Conservation (phyloP, 2,888 invertebrate genomes). For the Polymixis flavicincta region DNA sequence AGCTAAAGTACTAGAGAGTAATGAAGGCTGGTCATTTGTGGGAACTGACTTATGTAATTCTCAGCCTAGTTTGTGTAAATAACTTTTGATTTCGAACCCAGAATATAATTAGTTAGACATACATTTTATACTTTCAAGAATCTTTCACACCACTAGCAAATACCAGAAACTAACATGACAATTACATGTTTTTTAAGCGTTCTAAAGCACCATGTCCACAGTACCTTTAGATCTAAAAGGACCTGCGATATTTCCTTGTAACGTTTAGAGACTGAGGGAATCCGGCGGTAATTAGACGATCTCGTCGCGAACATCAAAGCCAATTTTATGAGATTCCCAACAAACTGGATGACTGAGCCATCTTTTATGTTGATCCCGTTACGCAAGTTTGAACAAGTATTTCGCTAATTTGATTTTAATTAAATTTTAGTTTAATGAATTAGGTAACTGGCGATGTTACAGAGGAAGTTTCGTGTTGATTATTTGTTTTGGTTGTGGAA, state of each 20-base stretch:
- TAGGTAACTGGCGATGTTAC: slow-evolving; percentile 16
- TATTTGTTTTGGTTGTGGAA: slow-evolving; percentile 13
- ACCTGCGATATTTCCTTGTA: not conserved
- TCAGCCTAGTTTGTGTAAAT: too few species aligned
- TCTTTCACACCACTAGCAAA: not conserved
- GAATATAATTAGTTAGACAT: too few species aligned
- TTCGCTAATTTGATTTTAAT: slow-evolving; percentile 68
- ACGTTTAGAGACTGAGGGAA: slow-evolving; percentile 38
- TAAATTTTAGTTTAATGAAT: slow-evolving; percentile 63
- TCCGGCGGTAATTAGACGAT: slow-evolving; percentile 71
- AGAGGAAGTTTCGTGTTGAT: slow-evolving; percentile 10
- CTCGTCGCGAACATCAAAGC: slow-evolving; percentile 73
- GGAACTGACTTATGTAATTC: too few species aligned
- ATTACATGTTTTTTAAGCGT: not conserved
- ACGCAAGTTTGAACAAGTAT: slow-evolving; percentile 64
- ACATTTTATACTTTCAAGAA: not conserved
- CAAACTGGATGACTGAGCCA: slow-evolving; percentile 69
- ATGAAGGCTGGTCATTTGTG: too few species aligned
- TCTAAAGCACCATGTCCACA: slow-evolving; percentile 1
- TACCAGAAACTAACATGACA: not conserved
- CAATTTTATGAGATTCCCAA: slow-evolving; percentile 73
- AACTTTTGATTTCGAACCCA: too few species aligned
- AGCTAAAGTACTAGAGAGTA: too few species aligned
- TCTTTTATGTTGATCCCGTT: slow-evolving; percentile 71
- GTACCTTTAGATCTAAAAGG: slow-evolving; percentile 15